Base-by-base conservation (phyloP, 2,888 invertebrate species). In the Brenthis daphne region DNA sequence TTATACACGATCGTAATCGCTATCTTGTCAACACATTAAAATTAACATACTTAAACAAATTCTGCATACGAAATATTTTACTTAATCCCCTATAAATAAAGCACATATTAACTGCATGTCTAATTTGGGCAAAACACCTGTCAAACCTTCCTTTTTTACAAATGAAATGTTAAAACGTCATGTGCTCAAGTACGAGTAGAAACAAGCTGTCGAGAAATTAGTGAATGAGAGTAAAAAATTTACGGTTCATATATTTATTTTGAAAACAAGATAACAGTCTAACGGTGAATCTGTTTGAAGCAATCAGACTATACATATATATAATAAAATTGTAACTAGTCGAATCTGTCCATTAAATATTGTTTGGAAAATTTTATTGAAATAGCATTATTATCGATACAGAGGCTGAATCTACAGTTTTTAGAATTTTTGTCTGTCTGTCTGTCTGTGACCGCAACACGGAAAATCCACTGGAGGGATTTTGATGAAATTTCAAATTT, bases 171-270 rank as follows among this genome's bases (percentile, higher is more conserved):
- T 72, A 3, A 54, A 72, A 72, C 75, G 74, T 75, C 80, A 80
- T 78, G 77, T 79, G 80, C 69, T 77, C 70, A 76, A 77, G 74
- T 24, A 60, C 37, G 37, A 43, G 2, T 76, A 76, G 76, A 77
- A 78, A 79, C 76, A 71, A 73, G 63, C 73, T 66, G 71, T 73
- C 69, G 68, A 74, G 66, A 60, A 58, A 60, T 60, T 55, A 58
- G 51, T 58, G 33, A 60, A 50, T n/a, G 58, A 29, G 50, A 8
- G n/a, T 58, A 14, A 20, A 37, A 57, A 69, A 63, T 68, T 72
- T 64, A 68, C 53, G 58, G 58, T 54, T 57, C 43, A 60, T 61
- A 51, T 64, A 29, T 55, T 63, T 60, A 60, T 60, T 60, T 60
- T n/a, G 24, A 14, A 50, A 60, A 60, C 29, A 60, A 16, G 12